Base-by-base conservation (phyloP, 30 jellyfish, hydroid and myxozoan species). In the Rhopilema esculentum region DNA sequence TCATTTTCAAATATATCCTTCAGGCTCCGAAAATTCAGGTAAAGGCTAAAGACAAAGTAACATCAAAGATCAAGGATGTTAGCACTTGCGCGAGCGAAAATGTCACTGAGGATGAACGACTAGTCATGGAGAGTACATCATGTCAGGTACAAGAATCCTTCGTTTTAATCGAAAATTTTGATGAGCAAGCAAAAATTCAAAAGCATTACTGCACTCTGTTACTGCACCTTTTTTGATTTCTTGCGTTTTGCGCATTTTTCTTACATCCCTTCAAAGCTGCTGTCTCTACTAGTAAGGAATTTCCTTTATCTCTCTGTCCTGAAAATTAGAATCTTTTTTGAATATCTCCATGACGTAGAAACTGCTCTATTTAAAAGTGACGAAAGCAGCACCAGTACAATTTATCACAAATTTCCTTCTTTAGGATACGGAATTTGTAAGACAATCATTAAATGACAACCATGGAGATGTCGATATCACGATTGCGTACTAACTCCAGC, bases 391-490 rank as follows among this genome's bases (percentile, higher is more conserved):
- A n/a, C n/a, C n/a, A n/a, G n/a, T n/a, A n/a, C n/a, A n/a, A n/a
- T n/a, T n/a, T n/a, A n/a, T n/a, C n/a, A n/a, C 31, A 1, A n/a
- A 19, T 71, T 19, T 53, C 27, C 61, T 17, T 50, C 51, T 0
- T 65, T 62, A 90, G 97, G 97, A 90, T 64, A 23, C 84, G 52
- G 80, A 66, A 9, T 28, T 78, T 53, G 82, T 90, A 15, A 61
- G 84, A n/a, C 83, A 66, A 48, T n/a, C 88, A 26, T 33, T 90
- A 26, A 72, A 12, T 57, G 97, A 90, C 20, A 82, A 76, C 76
- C 82, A 74, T 28, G 53, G 57, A 12, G 94, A 90, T 65, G 83
- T 90, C 22, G 97, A 90, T 64, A 30, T 49, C 27, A 76, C 97
- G 4, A 52, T 83, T 66, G 84, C 90, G 26, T 82, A 82, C 68